Percentiles rank a stretch among this genome's conserved stretches.
Evolutionary conservation across 2,113 vertebrate species (phyloP).

Genomic region (Dryoscopus gambensis): DNA sequence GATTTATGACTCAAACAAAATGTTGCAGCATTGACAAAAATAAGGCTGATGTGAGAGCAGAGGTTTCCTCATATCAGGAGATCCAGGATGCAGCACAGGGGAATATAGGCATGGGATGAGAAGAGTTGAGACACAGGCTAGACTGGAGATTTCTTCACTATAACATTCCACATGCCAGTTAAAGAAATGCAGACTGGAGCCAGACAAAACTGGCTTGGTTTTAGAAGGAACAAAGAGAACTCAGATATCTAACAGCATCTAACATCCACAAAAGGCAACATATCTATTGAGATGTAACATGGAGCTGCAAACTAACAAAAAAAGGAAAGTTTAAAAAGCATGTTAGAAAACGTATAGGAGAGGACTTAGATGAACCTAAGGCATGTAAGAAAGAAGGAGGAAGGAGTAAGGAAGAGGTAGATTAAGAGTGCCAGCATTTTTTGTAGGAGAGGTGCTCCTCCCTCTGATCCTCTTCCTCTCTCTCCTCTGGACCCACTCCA

Average conservation of each 20-base stretch:
- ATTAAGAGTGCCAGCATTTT: neutral
- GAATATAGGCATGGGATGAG: neutral
- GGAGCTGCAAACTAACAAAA: neutral
- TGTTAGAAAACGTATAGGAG: neutral
- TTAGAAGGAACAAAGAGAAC: neutral
- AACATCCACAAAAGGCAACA: neutral
- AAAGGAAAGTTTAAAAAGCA: neutral
- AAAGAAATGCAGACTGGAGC: neutral
- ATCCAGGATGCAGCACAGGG: neutral
- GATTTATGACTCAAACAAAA: neutral
- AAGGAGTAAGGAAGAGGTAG: neutral
- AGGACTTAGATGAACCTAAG: neutral
- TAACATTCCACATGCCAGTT: neutral
- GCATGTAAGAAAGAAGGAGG: neutral
- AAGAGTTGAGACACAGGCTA: neutral
- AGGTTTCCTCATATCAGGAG: neutral
- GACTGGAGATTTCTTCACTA: neutral
- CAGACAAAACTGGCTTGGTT: neutral
- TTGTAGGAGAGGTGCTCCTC: neutral
- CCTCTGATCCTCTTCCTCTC: neutral
- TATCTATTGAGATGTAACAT: neutral
- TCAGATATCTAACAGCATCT: neutral
- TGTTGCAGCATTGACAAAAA: neutral
- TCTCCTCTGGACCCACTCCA: neutral
- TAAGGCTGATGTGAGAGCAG: neutral